These are phyloP conservation scores for Tursiops truncatus DNA, from an alignment of 2,113 vertebrate species.

Conservation along the genomic window DNA sequence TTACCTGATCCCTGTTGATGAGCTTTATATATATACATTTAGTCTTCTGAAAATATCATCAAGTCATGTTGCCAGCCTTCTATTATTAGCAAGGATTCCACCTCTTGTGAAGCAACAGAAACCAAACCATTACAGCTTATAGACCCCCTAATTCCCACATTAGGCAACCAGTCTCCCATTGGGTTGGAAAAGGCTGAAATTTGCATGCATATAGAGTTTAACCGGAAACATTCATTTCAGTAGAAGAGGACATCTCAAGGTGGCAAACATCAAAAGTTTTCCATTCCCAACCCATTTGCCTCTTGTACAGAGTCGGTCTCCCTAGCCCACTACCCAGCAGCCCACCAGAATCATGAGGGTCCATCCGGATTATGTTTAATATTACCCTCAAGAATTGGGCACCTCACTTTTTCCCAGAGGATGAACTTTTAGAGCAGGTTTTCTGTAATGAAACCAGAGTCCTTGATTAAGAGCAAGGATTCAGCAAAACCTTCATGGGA, in stretches of 20 bases:
- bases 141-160: constrained; percentile 71
- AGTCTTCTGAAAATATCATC: constrained; percentile 48
- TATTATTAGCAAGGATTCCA: constrained; percentile 33
- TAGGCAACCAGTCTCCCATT: constrained; percentile 69
- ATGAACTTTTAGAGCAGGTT: not conserved
- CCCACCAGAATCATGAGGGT: not conserved
- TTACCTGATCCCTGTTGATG: constrained; percentile 71
- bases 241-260: constrained; percentile 62
- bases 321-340: not conserved
- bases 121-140: constrained; percentile 64
- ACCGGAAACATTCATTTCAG: constrained; percentile 58
- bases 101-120: constrained; percentile 68
- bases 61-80: constrained; percentile 49
- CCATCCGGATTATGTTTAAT: not conserved
- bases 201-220: constrained; percentile 68
- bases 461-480: not conserved
- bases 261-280: constrained; percentile 30
- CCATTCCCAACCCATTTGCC: not conserved
- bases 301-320: not conserved
- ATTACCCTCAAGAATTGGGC: not conserved
- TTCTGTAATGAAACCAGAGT: not conserved
- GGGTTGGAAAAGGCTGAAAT: constrained; percentile 72
- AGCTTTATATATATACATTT: not conserved
- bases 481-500: not conserved
- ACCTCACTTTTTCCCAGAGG: not conserved